Conservation (phyloP, 2,888 invertebrate genomes). For the Scaptomyza flava region DNA sequence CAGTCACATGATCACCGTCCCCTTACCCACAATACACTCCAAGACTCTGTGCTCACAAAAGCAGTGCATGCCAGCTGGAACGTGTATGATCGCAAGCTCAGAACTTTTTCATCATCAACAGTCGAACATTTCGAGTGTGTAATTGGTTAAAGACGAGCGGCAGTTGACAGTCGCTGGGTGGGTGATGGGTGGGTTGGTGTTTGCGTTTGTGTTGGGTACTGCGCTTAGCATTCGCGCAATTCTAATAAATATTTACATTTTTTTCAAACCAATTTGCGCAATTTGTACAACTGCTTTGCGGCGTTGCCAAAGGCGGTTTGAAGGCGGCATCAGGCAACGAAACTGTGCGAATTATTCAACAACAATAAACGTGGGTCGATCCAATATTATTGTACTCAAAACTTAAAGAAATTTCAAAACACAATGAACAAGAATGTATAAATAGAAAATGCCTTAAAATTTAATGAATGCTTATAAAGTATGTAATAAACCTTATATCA, state of each 20-base stretch:
- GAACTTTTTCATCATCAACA: constrained; percentile 33
- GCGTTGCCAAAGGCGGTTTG: constrained; percentile 6
- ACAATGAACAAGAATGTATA: too few species aligned
- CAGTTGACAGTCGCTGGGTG: constrained; percentile 5
- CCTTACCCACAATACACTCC: neutral
- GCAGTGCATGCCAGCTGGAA: constrained; percentile 49
- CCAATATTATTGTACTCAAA: neutral
- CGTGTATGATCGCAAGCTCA: constrained; percentile 50
- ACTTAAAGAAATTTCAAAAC: neutral
- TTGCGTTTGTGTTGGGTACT: constrained; percentile 3
- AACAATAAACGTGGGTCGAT: constrained; percentile 30
- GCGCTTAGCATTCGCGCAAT: constrained; percentile 70
- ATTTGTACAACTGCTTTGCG: constrained; percentile 72
- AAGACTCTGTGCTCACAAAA: constrained; percentile 33
- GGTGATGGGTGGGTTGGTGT: neutral
- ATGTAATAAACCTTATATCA: neutral
- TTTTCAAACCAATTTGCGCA: constrained; percentile 77
- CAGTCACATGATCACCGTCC: constrained; percentile 51
- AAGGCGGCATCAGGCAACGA: constrained; percentile 19
- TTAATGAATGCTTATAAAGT: too few species aligned
- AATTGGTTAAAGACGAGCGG: constrained; percentile 22
- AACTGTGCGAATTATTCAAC: constrained; percentile 41
- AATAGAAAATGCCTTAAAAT: too few species aligned
- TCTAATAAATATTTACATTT: constrained; percentile 81
- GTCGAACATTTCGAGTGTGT: constrained; percentile 49